Percentiles rank a stretch among this genome's conserved stretches.
These are phyloP conservation scores for Scaeva pyrastri DNA, from an alignment of 2,888 invertebrate genomes.

Conservation along the genomic window DNA sequence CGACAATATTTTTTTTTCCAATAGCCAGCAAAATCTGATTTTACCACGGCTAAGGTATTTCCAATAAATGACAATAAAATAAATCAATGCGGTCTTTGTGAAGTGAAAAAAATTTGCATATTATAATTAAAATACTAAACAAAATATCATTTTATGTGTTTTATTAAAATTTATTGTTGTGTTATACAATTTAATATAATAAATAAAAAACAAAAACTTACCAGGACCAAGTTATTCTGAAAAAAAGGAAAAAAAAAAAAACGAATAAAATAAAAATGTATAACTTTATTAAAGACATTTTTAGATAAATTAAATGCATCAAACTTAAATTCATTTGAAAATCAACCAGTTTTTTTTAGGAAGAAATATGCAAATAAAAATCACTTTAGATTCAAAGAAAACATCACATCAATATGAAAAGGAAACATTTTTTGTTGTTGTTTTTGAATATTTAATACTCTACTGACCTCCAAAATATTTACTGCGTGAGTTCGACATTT, in stretches of 20 bases:
- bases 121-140: too few species aligned
- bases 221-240: conserved; percentile 58
- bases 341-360: conserved; percentile 45
- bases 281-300: conserved; percentile 24
- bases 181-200: too few species aligned
- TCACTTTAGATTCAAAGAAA: conserved; percentile 52
- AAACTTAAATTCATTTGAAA: conserved; percentile 14
- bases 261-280: conserved; percentile 32
- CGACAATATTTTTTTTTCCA: too few species aligned
- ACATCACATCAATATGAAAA: conserved; percentile 7
- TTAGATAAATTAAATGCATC: conserved; percentile 21
- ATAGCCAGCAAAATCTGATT: too few species aligned
- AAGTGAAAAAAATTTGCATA: too few species aligned
- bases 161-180: neutral
- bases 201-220: conserved; percentile 32
- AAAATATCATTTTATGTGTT: neutral
- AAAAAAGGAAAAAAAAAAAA: conserved; percentile 37
- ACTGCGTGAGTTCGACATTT: neutral
- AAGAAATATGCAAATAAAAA: conserved; percentile 37
- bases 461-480: conserved; percentile 19
- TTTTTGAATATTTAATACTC: conserved; percentile 3
- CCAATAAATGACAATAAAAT: too few species aligned
- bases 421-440: conserved; percentile 9
- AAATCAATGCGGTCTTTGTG: too few species aligned
- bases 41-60: too few species aligned